Base-by-base conservation (phyloP, 2,113 vertebrate genomes). In the Mus spicilegus region DNA sequence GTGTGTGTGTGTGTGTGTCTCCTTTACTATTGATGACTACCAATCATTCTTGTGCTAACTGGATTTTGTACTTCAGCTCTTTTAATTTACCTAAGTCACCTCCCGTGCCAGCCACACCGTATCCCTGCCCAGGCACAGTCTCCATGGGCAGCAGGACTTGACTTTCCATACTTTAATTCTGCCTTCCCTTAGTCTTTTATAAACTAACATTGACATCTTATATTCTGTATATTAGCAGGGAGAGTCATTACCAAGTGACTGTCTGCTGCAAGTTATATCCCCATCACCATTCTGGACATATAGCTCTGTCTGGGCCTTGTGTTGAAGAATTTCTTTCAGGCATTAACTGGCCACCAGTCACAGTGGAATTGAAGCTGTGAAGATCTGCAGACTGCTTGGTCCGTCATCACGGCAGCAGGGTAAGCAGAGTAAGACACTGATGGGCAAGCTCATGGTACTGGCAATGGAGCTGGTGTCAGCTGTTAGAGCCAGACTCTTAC, bases 1-100 rank as follows among this genome's bases (percentile, higher is more conserved):
- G 42, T 42, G 42, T 42, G 42, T 42, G 42, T 42, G 42, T 42
- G 42, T 42, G 42, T 42, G 42, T 42, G 42, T 42, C 84, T 80
- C 5, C 17, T 10, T 87, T 58, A 42, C 42, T 42, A 42, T 42
- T 42, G 42, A 42, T 42, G 39, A 84, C 17, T 88, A 12, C 75
- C 10, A 28, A 16, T 80, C 13, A n/a, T 54, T 82, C 42, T 12
- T 78, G 28, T 67, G 33, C 65, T 69, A 58, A 63, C 28, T 93
- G 11, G 17, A 61, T 51, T 82, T 73, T 89, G 69, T 61, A 3
- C 6, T 87, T 49, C 6, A 8, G 28, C 9, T 33, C 20, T 86
- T 90, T 94, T 56, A 93, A 63, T 91, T 89, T 72, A 70, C 70
- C 73, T 93, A 56, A 75, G 75, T 33, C 36, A 7, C n/a, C 5